Percentiles rank a stretch among this genome's conserved stretches.
phyloP scores from a whole-genome alignment of 2,888 invertebrate genomes.

The Oscheius myriophilus region DNA sequence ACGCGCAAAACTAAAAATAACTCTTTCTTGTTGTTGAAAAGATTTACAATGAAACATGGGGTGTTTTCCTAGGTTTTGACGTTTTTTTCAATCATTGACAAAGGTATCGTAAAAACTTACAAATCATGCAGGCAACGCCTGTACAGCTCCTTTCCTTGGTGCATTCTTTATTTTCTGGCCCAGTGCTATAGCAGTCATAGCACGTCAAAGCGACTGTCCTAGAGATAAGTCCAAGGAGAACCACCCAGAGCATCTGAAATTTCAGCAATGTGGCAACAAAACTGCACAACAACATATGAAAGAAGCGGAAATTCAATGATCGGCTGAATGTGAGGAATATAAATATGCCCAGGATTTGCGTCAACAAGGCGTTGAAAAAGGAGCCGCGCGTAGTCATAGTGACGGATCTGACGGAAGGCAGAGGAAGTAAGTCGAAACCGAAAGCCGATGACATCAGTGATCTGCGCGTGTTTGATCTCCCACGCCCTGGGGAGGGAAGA shows the following conservation, averaged over 20 bases:
- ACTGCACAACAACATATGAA: neutral
- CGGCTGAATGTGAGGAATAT: constrained; percentile 5
- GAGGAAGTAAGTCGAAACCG: constrained; percentile 1
- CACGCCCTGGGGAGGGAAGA: constrained; percentile 25
- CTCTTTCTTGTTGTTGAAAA: too few relatives aligned
- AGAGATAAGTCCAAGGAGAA: constrained; percentile 11
- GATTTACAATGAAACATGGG: too few relatives aligned
- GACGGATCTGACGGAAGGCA: neutral
- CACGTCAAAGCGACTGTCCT: constrained; percentile 36
- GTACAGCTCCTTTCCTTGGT: constrained; percentile 54
- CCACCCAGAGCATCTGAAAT: constrained; percentile 18
- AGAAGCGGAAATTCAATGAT: neutral
- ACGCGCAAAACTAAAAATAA: too few relatives aligned
- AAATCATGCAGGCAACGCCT: constrained; percentile 65
- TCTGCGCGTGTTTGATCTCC: constrained; percentile 24
- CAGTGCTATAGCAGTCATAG: constrained; percentile 64
- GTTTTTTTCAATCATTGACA: too few relatives aligned
- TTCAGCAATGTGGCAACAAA: neutral
- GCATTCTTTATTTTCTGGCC: constrained; percentile 55
- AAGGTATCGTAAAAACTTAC: constrained; percentile 34
- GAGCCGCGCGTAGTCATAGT: too few relatives aligned
- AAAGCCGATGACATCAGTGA: constrained; percentile 24
- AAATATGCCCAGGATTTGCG: neutral
- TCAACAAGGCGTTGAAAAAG: too few relatives aligned
- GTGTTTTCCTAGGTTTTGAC: too few relatives aligned